Evolutionary conservation across 1,140 invertebrate species (phyloP).

Genomic region (Calliphora vicina): DNA sequence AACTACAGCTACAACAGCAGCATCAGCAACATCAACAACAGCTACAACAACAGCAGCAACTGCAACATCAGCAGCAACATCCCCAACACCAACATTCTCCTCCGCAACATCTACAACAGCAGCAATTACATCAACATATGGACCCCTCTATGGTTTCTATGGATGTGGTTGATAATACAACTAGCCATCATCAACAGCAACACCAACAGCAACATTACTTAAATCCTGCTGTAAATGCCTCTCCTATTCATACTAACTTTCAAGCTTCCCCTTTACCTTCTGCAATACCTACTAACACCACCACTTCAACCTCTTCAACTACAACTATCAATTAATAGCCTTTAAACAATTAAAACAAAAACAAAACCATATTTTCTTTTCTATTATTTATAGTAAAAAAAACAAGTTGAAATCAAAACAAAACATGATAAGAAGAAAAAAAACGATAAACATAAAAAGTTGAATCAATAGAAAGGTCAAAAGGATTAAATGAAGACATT

Average conservation of each 20-base stretch:
- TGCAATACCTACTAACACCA: conserved; percentile 11
- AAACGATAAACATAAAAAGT: background rate
- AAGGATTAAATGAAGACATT: conserved; percentile 24
- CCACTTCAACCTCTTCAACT: conserved; percentile 24
- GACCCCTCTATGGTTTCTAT: conserved; percentile 17
- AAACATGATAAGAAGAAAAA: background rate
- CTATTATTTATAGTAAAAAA: conserved; percentile 32
- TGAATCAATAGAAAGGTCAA: background rate
- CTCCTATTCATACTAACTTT: conserved; percentile 35
- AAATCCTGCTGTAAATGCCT: conserved; percentile 23
- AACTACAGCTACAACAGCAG: conserved; percentile 13
- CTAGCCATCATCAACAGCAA: conserved; percentile 20
- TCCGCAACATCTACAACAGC: conserved; percentile 20
- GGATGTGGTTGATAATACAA: conserved; percentile 15
- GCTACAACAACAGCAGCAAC: conserved; percentile 43
- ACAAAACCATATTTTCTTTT: background rate
- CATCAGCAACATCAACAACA: background rate
- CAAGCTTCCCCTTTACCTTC: background rate
- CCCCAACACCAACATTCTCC: conserved; percentile 18
- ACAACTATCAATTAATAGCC: conserved; percentile 56
- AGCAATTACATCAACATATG: conserved; percentile 24
- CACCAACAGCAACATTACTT: background rate
- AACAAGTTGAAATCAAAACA: conserved; percentile 17
- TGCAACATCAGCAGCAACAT: conserved; percentile 4
- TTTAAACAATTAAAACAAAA: conserved; percentile 39